These are phyloP conservation scores for Saturnia japonica DNA, from an alignment of 2,888 invertebrate genomes.

Conservation along the genomic window DNA sequence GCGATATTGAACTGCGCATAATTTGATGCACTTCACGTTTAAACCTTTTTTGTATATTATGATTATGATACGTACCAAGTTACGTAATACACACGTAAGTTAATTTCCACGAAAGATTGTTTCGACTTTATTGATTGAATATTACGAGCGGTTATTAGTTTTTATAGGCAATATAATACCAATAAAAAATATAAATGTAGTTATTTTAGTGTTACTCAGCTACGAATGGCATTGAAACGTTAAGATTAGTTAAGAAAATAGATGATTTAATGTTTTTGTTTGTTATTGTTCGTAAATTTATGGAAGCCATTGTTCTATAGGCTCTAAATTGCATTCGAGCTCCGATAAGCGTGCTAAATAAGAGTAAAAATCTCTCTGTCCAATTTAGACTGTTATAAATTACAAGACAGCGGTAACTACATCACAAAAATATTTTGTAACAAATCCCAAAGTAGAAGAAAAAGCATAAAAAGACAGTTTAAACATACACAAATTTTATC, in stretches of 20 bases:
- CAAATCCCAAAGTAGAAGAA: not conserved
- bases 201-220: not conserved
- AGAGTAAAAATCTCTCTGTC: not conserved
- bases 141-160: not conserved
- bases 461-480: not conserved
- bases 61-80: not conserved
- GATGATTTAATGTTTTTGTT: not conserved
- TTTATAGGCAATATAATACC: not conserved
- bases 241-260: not conserved
- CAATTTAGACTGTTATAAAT: not conserved
- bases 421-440: not conserved
- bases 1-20: not conserved
- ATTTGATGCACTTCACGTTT: not conserved
- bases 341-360: not conserved
- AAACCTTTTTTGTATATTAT: not conserved
- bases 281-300: not conserved
- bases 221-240: not conserved
- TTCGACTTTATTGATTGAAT: not conserved
- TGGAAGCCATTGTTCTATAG: not conserved
- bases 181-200: not conserved
- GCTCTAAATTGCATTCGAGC: not conserved
- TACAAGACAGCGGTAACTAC: not conserved
- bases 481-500: too few relatives aligned
- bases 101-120: not conserved
- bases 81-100: not conserved